Percentiles rank a stretch among this genome's conserved stretches.
Conservation (phyloP, 2,888 invertebrate species). For the Pantelozetes paolii region DNA sequence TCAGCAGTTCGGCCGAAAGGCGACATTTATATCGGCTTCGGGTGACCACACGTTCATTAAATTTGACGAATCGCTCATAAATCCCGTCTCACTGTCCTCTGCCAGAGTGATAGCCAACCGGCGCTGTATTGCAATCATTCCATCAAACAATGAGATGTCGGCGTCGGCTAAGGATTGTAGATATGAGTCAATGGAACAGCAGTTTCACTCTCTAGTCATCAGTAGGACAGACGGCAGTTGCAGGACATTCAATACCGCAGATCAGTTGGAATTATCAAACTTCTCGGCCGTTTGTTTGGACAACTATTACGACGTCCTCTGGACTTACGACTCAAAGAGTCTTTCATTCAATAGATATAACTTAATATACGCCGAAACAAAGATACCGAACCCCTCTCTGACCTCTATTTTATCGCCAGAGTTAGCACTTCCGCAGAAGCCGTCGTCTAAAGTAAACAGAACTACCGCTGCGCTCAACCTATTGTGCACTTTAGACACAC, state of each 20-base stretch:
- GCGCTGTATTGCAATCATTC: conserved; percentile 61
- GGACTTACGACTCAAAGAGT: conserved; percentile 73
- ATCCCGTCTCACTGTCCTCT: conserved; percentile 77
- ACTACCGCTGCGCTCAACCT: conserved; percentile 86
- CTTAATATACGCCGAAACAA: conserved; percentile 68
- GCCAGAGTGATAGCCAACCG: conserved; percentile 84
- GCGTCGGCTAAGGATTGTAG: conserved; percentile 61
- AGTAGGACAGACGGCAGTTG: conserved; percentile 84
- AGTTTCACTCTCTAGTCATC: conserved; percentile 80
- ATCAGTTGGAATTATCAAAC: conserved; percentile 73
- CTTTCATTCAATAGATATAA: conserved; percentile 72
- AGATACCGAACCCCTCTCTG: conserved; percentile 40
- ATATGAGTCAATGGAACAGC: conserved; percentile 67
- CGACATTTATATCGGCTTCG: conserved; percentile 90
- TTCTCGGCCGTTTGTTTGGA: conserved; percentile 77
- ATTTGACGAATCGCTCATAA: conserved; percentile 86
- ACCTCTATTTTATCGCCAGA: conserved; percentile 72
- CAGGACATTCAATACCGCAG: conserved; percentile 71
- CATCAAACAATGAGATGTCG: conserved; percentile 52
- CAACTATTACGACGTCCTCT: conserved; percentile 85
- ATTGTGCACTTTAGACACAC: conserved; percentile 79
- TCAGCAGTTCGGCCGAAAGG: conserved; percentile 75
- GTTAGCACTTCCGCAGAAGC: conserved; percentile 67
- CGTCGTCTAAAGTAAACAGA: conserved; percentile 58
- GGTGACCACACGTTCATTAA: conserved; percentile 92